Conservation (phyloP, 1,140 invertebrate genomes). For the Leucophenga varia region DNA sequence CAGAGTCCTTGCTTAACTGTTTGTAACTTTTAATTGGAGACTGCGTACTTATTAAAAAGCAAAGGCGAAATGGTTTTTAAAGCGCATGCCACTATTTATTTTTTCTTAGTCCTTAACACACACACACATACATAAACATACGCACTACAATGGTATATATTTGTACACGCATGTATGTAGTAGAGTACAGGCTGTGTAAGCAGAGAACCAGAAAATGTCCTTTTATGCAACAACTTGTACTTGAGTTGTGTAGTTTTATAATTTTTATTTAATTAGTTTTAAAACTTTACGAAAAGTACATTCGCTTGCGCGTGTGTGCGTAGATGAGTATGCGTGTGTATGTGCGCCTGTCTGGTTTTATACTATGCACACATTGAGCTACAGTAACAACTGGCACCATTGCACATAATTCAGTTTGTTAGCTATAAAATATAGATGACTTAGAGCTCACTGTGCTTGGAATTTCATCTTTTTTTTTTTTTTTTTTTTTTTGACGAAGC, state of each 20-base stretch:
- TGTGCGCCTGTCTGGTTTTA: constrained; percentile 9
- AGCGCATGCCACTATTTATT: too few species aligned
- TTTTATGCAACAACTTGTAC: constrained; percentile 23
- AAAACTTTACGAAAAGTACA: constrained; percentile 38
- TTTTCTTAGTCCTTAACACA: not conserved
- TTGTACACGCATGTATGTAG: constrained; percentile 1
- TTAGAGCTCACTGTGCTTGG: too few species aligned
- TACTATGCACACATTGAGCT: too few species aligned
- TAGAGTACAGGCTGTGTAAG: not conserved
- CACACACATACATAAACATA: constrained; percentile 7
- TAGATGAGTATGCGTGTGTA: constrained; percentile 16
- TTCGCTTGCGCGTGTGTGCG: not conserved
- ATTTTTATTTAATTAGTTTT: constrained; percentile 55
- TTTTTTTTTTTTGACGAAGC: too few species aligned
- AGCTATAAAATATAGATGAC: too few species aligned
- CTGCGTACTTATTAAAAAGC: constrained; percentile 20
- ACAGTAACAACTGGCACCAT: too few species aligned
- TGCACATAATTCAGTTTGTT: too few species aligned
- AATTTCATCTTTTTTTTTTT: too few species aligned
- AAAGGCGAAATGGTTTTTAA: too few species aligned
- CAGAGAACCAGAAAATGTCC: constrained; percentile 27
- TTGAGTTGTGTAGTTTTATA: constrained; percentile 49
- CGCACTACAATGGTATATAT: not conserved
- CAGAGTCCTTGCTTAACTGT: too few species aligned
- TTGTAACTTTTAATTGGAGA: constrained; percentile 46